Percentiles rank a stretch among this genome's conserved stretches.
These are phyloP conservation scores for Loxodonta africana DNA, from an alignment of 2,113 vertebrate species.

Conservation along the genomic window DNA sequence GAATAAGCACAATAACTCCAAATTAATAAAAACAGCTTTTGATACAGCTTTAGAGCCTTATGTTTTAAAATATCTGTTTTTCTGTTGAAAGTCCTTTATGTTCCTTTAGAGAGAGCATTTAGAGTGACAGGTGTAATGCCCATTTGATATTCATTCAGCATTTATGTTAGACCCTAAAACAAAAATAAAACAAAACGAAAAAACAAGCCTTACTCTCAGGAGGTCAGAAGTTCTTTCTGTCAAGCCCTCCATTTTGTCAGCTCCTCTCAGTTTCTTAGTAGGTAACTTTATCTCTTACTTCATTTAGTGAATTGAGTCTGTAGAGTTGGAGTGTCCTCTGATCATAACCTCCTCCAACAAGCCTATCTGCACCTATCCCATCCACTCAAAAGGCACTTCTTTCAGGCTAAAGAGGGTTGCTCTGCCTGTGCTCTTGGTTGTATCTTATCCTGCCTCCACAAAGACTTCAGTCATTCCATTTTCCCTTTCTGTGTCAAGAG, in stretches of 20 bases:
- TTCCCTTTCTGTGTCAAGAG: neutral
- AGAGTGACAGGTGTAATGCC: neutral
- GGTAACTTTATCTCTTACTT: neutral
- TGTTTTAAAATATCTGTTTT: constrained; percentile 7
- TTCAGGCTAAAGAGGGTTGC: neutral
- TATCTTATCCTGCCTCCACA: neutral
- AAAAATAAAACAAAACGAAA: neutral
- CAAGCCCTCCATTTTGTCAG: neutral
- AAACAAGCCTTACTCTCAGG: neutral
- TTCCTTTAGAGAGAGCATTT: constrained; percentile 15
- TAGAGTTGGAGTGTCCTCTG: neutral
- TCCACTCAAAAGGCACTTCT: neutral
- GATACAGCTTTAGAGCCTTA: constrained; percentile 1
- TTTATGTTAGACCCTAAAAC: neutral
- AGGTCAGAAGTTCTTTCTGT: neutral
- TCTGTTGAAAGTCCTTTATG: neutral
- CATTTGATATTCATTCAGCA: constrained; percentile 18
- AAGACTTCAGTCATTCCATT: neutral
- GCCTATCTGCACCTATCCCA: neutral
- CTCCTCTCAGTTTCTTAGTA: neutral
- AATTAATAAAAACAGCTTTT: constrained; percentile 54
- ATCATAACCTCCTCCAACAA: neutral
- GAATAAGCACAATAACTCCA: constrained; percentile 34
- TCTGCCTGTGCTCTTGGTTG: neutral
- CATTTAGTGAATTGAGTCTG: neutral